Percentiles rank a stretch among this genome's conserved stretches.
phyloP scores from a whole-genome alignment of 2,797 vertebrate genomes.

The Leuciscus waleckii region DNA sequence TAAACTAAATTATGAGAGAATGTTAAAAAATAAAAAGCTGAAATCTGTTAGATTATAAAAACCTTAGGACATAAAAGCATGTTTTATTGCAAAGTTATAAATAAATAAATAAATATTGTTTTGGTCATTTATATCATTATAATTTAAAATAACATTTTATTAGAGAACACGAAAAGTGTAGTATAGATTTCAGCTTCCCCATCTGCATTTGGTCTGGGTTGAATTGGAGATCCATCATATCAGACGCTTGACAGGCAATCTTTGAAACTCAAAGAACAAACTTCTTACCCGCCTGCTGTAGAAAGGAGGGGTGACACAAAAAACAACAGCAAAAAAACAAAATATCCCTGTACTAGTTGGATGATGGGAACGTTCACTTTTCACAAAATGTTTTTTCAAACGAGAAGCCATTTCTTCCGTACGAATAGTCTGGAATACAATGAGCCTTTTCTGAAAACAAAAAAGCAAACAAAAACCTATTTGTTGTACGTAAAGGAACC shows the following conservation, averaged over 20 bases:
- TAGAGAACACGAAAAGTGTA: not conserved
- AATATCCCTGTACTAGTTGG: not conserved
- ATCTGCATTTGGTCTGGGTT: not conserved
- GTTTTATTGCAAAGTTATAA: not conserved
- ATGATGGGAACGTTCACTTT: conserved; percentile 15
- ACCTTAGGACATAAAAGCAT: not conserved
- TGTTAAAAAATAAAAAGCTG: not conserved
- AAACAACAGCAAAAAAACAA: not conserved
- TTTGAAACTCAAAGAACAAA: conserved; percentile 19
- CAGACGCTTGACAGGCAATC: conserved; percentile 52
- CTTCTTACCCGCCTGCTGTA: conserved; percentile 1
- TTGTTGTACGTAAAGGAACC: conserved; percentile 23
- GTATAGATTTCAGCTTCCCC: not conserved
- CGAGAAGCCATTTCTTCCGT: conserved; percentile 8
- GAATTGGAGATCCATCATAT: conserved; percentile 47
- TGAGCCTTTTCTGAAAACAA: conserved; percentile 20
- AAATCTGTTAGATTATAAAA: not conserved
- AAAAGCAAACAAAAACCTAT: conserved; percentile 37
- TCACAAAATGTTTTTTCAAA: conserved; percentile 16
- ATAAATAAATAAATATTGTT: not conserved
- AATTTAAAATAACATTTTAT: not conserved
- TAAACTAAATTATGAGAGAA: not conserved
- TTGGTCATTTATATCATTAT: not conserved
- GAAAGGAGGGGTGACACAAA: conserved; percentile 10
- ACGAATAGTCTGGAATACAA: not conserved